These are phyloP conservation scores for Palythoa caribaeorum DNA, from an alignment of 92 coral and sea anemone species.

Conservation along the genomic window DNA sequence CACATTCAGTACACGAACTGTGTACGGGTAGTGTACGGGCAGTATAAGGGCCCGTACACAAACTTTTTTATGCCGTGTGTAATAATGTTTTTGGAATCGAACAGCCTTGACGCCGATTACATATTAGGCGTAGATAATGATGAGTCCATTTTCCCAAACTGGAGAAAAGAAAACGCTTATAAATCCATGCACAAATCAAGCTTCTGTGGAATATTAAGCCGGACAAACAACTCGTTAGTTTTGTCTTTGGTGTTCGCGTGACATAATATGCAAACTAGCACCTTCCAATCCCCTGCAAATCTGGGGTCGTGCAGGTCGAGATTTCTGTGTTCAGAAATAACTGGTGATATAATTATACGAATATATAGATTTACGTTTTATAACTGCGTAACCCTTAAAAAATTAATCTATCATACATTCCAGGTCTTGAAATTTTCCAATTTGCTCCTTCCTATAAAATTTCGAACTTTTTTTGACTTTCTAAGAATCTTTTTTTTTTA, in stretches of 20 bases:
- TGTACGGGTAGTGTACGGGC: no score
- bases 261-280: conserved; percentile 36
- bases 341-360: neutral
- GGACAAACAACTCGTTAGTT: neutral
- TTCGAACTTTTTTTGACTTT: neutral
- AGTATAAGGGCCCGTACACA: no score
- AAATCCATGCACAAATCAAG: neutral
- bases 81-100: neutral
- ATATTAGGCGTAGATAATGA: neutral
- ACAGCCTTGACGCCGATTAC: neutral
- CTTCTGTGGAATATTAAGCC: neutral
- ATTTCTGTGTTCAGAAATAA: neutral
- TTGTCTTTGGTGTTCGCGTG: conserved; percentile 22
- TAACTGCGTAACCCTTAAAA: neutral
- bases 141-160: neutral
- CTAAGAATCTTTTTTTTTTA: neutral
- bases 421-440: neutral
- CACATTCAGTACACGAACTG: no score
- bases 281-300: neutral
- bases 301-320: conserved; percentile 50
- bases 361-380: neutral
- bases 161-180: neutral
- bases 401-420: neutral
- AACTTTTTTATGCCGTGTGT: no score
- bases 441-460: neutral